Evolutionary conservation across 2,888 invertebrate genomes (phyloP).

Genomic region (Scrobipalpa atriplicella): DNA sequence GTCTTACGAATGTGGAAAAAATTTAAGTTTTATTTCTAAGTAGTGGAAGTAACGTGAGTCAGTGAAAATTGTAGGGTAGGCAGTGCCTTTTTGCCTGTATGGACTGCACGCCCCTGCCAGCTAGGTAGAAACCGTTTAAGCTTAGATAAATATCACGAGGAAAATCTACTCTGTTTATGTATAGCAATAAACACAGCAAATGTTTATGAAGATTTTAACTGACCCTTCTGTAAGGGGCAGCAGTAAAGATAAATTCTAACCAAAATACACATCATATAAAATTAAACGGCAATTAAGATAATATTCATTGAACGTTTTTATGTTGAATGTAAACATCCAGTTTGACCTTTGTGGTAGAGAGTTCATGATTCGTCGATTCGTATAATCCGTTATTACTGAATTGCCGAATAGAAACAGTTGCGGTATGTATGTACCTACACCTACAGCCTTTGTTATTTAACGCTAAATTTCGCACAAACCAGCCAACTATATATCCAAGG

Average conservation of each 20-base stretch:
- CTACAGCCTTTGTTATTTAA: not conserved
- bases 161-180: not conserved
- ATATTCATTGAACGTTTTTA: constrained; percentile 21
- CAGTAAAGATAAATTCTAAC: constrained; percentile 18
- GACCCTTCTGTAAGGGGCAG: constrained; percentile 10
- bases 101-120: too few species aligned
- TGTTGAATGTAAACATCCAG: constrained; percentile 19
- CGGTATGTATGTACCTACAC: too few species aligned
- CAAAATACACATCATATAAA: constrained; percentile 22
- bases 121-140: too few species aligned
- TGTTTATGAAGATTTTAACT: constrained; percentile 17
- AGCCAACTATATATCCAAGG: not conserved
- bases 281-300: constrained; percentile 30
- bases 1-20: too few species aligned
- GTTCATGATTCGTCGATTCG: not conserved
- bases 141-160: not conserved
- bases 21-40: too few species aligned
- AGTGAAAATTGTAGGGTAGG: too few species aligned
- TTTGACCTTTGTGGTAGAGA: not conserved
- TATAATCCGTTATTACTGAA: not conserved
- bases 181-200: constrained; percentile 1
- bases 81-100: too few species aligned
- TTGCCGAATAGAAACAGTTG: too few species aligned
- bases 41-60: too few species aligned
- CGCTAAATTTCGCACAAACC: not conserved